Base-by-base conservation (phyloP, 2,113 vertebrate species). In the Leptobrachium ailaonicum region DNA sequence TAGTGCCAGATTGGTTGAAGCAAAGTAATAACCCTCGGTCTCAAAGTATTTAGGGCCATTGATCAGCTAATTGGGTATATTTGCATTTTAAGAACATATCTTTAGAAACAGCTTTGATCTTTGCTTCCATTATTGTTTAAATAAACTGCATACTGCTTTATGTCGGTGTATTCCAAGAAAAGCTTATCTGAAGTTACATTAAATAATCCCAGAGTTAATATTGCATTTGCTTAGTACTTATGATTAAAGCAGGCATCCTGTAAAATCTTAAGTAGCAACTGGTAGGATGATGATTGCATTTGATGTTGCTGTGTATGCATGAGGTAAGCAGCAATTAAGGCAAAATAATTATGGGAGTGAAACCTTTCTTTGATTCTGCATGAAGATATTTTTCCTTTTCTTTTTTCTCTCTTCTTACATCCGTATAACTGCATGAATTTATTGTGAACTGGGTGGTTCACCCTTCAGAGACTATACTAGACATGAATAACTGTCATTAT, bases 161-260 rank as follows among this genome's bases (percentile, higher is more conserved):
- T 45, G 2, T 40, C 66, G 40, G 54, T 44, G 58, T 3, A 20
- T 70, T 56, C 40, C 43, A 76, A 56, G 47, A 44, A 69, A 77
- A 20, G 41, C n/a, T n/a, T 40, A 67, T 42, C 40, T 40, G 20
- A 62, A 45, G 70, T 77, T 9, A 41, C 40, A 70, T 62, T 70
- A 70, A 71, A 77, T 58, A 54, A 68, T 77, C 20, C 14, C 43
- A 41, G 2, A 14, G 41, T 11, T 77, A 68, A 62, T 71, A 60
- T 62, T 70, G 54, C 47, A 40, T 70, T 44, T 47, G 10, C 66
- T 76, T 43, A 54, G 76, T 20, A 41, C 53, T 10, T 70, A 60
- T 77, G 42, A 77, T 77, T 77, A 70, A 70, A 62, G 53, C 20
- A 45, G 41, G 54, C 42, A 56, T 69, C 44, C 40, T 45, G 41